Evolutionary conservation across 2,113 vertebrate genomes (phyloP).

Genomic region (Podilymbus podiceps): DNA sequence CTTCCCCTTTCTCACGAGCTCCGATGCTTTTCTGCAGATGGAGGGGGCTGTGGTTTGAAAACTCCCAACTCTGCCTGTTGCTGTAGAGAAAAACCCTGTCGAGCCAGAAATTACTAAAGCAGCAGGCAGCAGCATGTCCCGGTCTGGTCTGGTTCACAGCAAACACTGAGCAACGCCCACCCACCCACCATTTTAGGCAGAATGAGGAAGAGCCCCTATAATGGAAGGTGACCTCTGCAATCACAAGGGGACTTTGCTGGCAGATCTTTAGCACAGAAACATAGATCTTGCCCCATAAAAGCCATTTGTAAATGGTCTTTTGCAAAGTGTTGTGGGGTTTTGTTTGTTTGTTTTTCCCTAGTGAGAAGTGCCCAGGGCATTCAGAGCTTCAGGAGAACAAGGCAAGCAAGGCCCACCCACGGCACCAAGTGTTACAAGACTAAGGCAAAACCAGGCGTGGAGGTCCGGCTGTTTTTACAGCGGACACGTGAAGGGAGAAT

Average conservation of each 20-base stretch:
- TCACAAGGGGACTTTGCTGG: not conserved
- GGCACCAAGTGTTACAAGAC: not conserved
- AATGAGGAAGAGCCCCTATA: not conserved
- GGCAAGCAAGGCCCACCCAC: not conserved
- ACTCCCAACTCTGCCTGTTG: not conserved
- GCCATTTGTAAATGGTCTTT: not conserved
- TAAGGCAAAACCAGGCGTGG: not conserved
- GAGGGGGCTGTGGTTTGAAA: not conserved
- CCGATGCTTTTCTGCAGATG: not conserved
- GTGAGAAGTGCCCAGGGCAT: not conserved
- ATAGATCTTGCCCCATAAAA: not conserved
- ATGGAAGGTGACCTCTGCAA: not conserved
- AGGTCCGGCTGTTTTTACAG: not conserved
- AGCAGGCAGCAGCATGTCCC: not conserved
- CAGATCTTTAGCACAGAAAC: not conserved
- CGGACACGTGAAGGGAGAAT: fast-evolving
- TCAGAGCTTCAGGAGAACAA: not conserved
- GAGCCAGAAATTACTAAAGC: not conserved
- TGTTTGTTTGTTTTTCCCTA: not conserved
- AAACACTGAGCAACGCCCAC: not conserved
- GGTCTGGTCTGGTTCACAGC: not conserved
- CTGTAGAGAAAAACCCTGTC: not conserved
- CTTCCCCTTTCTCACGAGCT: not conserved
- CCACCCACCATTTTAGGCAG: not conserved
- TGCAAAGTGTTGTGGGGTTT: not conserved